Base-by-base conservation (phyloP, 1,140 invertebrate species). In the Orchesella cincta region DNA sequence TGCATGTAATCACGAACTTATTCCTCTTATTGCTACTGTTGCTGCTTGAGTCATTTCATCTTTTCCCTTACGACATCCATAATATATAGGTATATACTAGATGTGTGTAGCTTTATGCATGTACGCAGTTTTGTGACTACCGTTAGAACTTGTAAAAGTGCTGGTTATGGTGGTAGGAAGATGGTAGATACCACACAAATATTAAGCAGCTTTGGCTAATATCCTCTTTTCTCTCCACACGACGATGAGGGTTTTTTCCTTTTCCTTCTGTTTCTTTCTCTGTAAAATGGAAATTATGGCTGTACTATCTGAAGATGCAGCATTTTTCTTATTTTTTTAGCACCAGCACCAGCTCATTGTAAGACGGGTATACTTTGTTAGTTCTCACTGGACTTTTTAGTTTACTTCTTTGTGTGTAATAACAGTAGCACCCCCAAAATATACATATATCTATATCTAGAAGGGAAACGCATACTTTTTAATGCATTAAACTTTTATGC, bases 201-300 rank as follows among this genome's bases (percentile, higher is more conserved):
- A 57, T 57, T 57, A 57, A 57, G 52, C 52, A 26, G 52, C 52
- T 57, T 57, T 57, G 52, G 52, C 52, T 57, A 57, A 57, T 57
- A 57, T 57, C 14, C 52, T 46, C 52, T 57, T 57, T 57, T 14
- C 52, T n/a, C 18, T 46, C 39, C 52, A 57, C 52, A 57, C 52
- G 52, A 57, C 52, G 52, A 57, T n/a, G 52, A 23, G 23, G 52
- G 23, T 57, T 57, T 57, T 57, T n/a, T 26, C 23, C 52, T 57
- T 57, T 57, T 57, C 52, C 12, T 23, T 26, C 23, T 57, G 8
- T 57, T 23, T 26, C 23, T 57, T 57, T 57, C 23, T 57, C 12
- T 57, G 23, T 26, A 26, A 57, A 57, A 57, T 57, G 52, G 52
- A 57, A 57, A 57, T 57, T 57, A 57, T 57, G 52, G 23, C 52